Evolutionary conservation across 2,888 invertebrate species (phyloP).

Genomic region (Andrena camellia): DNA sequence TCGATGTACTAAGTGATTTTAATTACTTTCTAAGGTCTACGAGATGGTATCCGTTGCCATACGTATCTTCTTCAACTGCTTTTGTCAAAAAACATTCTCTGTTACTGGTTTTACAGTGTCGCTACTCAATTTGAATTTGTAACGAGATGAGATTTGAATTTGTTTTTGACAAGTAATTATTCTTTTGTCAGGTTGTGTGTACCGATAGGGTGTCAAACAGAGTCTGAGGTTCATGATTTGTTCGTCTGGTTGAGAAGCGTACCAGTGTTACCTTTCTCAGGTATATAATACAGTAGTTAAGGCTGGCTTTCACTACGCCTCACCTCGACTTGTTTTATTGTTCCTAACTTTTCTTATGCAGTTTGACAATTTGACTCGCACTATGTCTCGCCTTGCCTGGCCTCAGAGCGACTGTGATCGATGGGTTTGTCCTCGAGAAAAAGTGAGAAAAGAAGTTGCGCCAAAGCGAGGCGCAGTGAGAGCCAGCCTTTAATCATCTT

Average conservation of each 20-base stretch:
- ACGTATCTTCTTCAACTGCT: background rate
- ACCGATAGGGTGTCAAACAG: constrained; percentile 52
- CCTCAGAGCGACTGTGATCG: no score
- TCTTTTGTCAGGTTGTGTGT: constrained; percentile 69
- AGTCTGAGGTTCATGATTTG: constrained; percentile 63
- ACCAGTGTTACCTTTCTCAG: constrained; percentile 51
- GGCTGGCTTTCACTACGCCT: background rate
- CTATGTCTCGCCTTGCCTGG: no score
- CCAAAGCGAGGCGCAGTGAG: no score
- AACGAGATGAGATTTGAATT: background rate
- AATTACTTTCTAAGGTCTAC: background rate
- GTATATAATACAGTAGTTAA: constrained; percentile 36
- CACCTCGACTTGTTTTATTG: background rate
- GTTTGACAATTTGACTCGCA: no score
- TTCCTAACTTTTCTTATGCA: no score
- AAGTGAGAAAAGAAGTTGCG: no score
- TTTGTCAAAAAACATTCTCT: background rate
- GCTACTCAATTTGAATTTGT: no score
- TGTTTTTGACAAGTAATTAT: constrained; percentile 4
- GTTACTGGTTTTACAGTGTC: no score
- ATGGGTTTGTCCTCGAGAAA: no score
- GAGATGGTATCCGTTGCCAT: background rate
- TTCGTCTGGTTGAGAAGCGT: constrained; percentile 71
- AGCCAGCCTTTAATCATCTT: background rate
- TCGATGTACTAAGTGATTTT: background rate